These are phyloP conservation scores for Teinopalpus imperialis DNA, from an alignment of 2,888 invertebrate species.

Conservation along the genomic window DNA sequence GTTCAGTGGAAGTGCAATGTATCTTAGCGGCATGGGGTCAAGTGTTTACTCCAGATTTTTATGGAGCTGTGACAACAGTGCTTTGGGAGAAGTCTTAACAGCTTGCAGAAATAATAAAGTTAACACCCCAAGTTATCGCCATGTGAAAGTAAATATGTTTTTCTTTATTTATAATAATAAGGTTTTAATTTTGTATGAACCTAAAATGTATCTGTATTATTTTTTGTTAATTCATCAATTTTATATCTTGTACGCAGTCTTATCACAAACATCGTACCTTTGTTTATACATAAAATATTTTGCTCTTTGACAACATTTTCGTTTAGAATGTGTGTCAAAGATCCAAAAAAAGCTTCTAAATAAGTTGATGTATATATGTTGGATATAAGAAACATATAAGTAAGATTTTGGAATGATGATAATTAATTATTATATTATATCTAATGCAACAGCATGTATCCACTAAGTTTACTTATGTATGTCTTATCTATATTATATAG, in stretches of 20 bases:
- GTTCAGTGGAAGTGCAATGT: slow-evolving; percentile 58
- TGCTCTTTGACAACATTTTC: too few species aligned
- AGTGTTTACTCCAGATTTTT: slow-evolving; percentile 46
- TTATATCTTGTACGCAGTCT: too few species aligned
- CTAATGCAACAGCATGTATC: slow-evolving; percentile 14
- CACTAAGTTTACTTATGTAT: background rate
- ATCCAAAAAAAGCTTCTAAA: too few species aligned
- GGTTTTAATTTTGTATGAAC: slow-evolving; percentile 49
- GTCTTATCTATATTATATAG: slow-evolving; percentile 9
- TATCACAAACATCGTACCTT: too few species aligned
- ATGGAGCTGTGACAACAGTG: slow-evolving; percentile 59
- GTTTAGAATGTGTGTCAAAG: too few species aligned
- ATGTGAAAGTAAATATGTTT: slow-evolving; percentile 74
- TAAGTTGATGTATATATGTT: too few species aligned
- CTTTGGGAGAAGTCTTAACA: slow-evolving; percentile 32
- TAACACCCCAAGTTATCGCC: slow-evolving; percentile 28
- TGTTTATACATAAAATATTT: too few species aligned
- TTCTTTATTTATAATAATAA: slow-evolving; percentile 57
- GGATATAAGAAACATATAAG: too few species aligned
- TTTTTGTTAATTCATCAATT: slow-evolving; percentile 4
- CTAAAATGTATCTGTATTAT: slow-evolving; percentile 12
- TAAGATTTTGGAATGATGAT: too few species aligned
- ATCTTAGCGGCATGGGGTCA: slow-evolving; percentile 31
- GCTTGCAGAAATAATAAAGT: slow-evolving; percentile 8
- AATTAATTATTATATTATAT: background rate